Evolutionary conservation across 2,797 vertebrate species (phyloP), one percentile per base, ranked within the genome.

Genomic region (Furcifer pardalis): DNA sequence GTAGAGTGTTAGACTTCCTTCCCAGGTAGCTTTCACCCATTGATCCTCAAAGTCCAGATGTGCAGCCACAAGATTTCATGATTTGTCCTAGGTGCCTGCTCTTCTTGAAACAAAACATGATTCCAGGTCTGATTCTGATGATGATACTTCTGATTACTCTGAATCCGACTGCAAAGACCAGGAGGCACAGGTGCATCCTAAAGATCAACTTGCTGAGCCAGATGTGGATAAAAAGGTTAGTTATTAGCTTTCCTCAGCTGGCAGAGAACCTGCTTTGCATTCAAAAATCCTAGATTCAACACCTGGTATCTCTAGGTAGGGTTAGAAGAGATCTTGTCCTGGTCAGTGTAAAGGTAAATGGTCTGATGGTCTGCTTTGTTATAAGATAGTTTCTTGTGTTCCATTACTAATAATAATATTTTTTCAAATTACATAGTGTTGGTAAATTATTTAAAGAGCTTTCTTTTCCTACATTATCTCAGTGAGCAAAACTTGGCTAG

Each of bases 161-260:
- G 91, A 93, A 44, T 84, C 68, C 0, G 90, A 62, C 76, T 92
- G 93, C 81, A 95, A 97, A 7, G 96, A 96, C 1, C 93, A 92
- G 84, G 81, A 79, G 60, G 91, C 91, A 69, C 32, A 71, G 9
- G 83, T 90, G 2, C 87, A 86, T 71, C 93, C 93, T 40, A 95
- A 93, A 77, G 92, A 94, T 19, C 89, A 91, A 15, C 75, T 89
- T 30, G 59, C 91, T 79, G 88, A 91, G 82, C 63, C 89, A 25
- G 85, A 85, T 4, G 0, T 96, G 19, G 96, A 98, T 92, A 99
- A 94, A 96, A 99, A 99, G 97, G 98, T 99, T 81, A 90, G 89
- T 32, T 40, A 1, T n/a, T 0, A 7, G 30, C 0, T 72, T 85
- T 87, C 83, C 42, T 56, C 3, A 32, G 1, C 6, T 44, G 82